phyloP scores from a whole-genome alignment of 2,888 invertebrate species.

The Lochmaea capreae region DNA sequence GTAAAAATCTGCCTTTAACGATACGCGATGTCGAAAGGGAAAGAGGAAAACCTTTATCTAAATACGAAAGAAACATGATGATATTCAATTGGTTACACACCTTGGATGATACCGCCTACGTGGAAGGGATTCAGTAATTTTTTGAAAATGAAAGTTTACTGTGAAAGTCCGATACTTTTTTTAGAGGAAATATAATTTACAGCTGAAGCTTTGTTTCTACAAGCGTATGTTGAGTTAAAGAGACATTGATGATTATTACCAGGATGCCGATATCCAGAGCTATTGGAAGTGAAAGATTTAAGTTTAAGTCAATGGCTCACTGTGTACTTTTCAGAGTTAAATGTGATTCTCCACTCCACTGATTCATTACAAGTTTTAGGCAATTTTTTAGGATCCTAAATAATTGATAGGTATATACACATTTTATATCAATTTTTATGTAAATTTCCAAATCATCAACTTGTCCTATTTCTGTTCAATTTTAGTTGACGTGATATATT shows the following conservation, averaged over 20 bases:
- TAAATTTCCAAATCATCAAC: no score
- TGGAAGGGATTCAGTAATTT: conserved; percentile 64
- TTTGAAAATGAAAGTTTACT: neutral
- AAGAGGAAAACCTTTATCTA: conserved; percentile 85
- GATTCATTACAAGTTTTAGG: no score
- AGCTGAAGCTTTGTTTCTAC: conserved; percentile 21
- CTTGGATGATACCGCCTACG: conserved; percentile 77
- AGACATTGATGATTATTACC: neutral
- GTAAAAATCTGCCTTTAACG: conserved; percentile 73
- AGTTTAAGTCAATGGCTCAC: neutral
- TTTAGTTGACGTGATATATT: no score
- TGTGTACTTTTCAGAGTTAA: neutral
- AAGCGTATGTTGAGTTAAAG: conserved; percentile 4
- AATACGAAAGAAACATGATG: conserved; percentile 94
- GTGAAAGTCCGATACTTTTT: no score
- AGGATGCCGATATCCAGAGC: conserved; percentile 2
- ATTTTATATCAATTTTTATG: no score
- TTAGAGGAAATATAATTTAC: no score
- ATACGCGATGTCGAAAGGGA: conserved; percentile 85
- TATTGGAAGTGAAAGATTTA: neutral
- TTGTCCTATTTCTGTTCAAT: no score
- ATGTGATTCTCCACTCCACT: no score
- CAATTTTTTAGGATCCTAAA: no score
- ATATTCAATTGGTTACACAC: conserved; percentile 95
- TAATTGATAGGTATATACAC: no score